phyloP scores from a whole-genome alignment of 2,113 vertebrate genomes.

The Platysteira castanea region DNA sequence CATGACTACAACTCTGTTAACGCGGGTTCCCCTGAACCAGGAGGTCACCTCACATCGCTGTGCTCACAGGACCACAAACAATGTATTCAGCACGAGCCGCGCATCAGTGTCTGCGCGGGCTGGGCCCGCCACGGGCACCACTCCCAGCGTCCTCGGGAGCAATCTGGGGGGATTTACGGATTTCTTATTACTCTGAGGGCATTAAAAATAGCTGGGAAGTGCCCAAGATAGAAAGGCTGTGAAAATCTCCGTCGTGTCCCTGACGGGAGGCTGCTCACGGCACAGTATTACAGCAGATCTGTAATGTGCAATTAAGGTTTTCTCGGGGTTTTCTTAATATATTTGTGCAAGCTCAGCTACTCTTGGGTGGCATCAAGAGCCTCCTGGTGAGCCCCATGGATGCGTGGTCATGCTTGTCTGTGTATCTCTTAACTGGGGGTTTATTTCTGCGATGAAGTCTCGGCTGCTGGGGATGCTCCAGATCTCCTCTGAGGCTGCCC shows the following conservation, averaged over 20 bases:
- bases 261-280: background rate
- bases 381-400: background rate
- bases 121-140: background rate
- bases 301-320: background rate
- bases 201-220: background rate
- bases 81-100: background rate
- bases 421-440: accelerated
- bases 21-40: background rate
- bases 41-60: constrained; percentile 10
- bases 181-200: background rate
- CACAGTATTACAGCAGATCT: background rate
- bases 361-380: background rate
- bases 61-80: constrained; percentile 35
- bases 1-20: constrained; percentile 8
- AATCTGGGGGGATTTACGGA: accelerated
- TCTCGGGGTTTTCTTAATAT: background rate
- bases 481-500: background rate
- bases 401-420: background rate
- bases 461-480: background rate
- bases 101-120: accelerated
- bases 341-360: background rate
- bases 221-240: background rate
- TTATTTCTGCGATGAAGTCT: background rate
- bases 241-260: background rate
- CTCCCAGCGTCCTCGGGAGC: background rate